Percentiles rank a stretch among this genome's conserved stretches.
phyloP scores from a whole-genome alignment of 1,140 invertebrate genomes.

The Holotrichia oblita region DNA sequence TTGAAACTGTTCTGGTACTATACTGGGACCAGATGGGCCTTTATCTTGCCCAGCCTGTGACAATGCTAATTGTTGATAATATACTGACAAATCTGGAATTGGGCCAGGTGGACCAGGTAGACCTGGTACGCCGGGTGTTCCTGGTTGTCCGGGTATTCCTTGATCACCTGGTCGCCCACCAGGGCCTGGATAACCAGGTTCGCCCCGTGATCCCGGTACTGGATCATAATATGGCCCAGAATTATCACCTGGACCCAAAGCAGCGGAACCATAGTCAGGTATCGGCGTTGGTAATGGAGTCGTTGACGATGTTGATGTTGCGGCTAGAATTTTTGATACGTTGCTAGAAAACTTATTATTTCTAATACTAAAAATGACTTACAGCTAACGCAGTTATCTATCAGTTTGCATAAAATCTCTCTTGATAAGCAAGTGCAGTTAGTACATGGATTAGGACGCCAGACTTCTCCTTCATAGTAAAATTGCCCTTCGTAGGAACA shows the following conservation, averaged over 20 bases:
- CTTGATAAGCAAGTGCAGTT: conserved; percentile 69
- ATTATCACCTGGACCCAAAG: background rate
- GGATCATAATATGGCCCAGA: conserved; percentile 27
- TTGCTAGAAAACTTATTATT: conserved; percentile 22
- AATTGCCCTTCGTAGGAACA: conserved; percentile 65
- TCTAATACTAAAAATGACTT: background rate
- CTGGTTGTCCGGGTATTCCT: conserved; percentile 70
- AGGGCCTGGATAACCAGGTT: conserved; percentile 60
- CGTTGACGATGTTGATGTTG: conserved; percentile 49
- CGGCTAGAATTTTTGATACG: conserved; percentile 28
- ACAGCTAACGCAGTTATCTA: conserved; percentile 1
- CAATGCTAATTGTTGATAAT: conserved; percentile 71
- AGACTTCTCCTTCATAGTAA: conserved; percentile 71
- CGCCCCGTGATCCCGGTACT: conserved; percentile 54
- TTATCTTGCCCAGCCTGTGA: conserved; percentile 77
- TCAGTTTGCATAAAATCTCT: conserved; percentile 56
- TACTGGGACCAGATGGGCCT: conserved; percentile 67
- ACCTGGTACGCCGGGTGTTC: conserved; percentile 73
- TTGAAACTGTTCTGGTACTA: conserved; percentile 70
- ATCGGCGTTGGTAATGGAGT: conserved; percentile 49
- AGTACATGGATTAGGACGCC: conserved; percentile 72
- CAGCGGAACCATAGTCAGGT: background rate
- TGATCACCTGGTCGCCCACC: conserved; percentile 69
- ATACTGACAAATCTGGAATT: conserved; percentile 76
- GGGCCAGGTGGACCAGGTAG: conserved; percentile 75